Percentiles rank a stretch among this genome's conserved stretches.
Conservation (phyloP, 2,888 invertebrate genomes). For the Agrypnus murinus region DNA sequence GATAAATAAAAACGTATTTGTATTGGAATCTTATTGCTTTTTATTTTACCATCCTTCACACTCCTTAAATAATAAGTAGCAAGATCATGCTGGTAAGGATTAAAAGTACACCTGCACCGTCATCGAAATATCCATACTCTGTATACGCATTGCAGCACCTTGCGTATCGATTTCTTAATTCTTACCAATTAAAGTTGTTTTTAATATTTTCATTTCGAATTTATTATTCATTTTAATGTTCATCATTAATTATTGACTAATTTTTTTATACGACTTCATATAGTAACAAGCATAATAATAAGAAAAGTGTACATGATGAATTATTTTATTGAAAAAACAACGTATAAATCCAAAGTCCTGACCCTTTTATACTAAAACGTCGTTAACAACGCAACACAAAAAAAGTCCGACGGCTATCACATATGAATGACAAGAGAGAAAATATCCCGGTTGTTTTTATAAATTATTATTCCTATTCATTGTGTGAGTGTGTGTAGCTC, state of each 20-base stretch:
- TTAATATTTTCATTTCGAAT: no score
- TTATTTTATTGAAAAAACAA: neutral
- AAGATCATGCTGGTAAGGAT: neutral
- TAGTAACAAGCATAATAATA: neutral
- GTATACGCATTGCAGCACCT: no score
- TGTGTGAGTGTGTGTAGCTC: no score
- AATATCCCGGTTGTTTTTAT: slow-evolving; percentile 6
- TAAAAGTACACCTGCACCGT: neutral
- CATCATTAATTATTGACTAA: no score
- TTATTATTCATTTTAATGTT: no score
- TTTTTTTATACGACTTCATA: no score
- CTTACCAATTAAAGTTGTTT: no score
- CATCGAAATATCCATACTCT: neutral
- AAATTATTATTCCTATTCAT: neutral
- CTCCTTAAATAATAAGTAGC: slow-evolving; percentile 16
- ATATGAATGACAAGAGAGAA: slow-evolving; percentile 9
- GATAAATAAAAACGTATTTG: slow-evolving; percentile 72
- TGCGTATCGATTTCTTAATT: no score
- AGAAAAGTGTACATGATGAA: neutral
- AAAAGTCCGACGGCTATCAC: neutral
- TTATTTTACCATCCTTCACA: slow-evolving; percentile 38
- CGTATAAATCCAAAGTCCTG: neutral
- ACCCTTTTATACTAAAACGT: slow-evolving; percentile 6
- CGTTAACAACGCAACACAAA: neutral
- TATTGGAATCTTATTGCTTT: slow-evolving; percentile 66